Evolutionary conservation across 1,140 invertebrate genomes (phyloP).

Genomic region (Nephotettix cincticeps): DNA sequence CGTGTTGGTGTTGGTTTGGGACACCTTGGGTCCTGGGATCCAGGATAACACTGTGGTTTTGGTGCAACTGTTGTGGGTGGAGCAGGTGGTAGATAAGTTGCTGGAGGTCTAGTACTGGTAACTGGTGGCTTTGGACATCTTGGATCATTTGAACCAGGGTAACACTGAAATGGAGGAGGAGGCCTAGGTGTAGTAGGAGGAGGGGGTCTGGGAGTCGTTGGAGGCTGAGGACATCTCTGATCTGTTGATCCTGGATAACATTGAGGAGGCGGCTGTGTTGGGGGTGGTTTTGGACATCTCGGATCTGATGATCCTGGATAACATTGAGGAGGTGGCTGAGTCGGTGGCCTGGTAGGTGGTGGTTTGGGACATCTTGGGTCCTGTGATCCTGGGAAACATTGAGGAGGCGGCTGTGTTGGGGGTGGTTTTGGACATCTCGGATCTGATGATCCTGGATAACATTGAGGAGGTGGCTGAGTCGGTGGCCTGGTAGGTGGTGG

Average conservation of each 20-base stretch:
- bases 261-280: constrained; percentile 32
- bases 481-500: constrained; percentile 36
- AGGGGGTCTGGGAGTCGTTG: constrained; percentile 38
- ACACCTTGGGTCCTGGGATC: constrained; percentile 44
- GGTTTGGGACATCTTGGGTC: constrained; percentile 45
- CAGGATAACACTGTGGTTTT: constrained; percentile 43
- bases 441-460: constrained; percentile 42
- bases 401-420: constrained; percentile 39
- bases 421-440: constrained; percentile 41
- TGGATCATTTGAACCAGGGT: constrained; percentile 46
- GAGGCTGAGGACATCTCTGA: constrained; percentile 45
- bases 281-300: constrained; percentile 44
- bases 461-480: constrained; percentile 30
- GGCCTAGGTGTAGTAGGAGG: constrained; percentile 34
- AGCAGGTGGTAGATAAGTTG: constrained; percentile 33
- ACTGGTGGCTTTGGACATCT: constrained; percentile 43
- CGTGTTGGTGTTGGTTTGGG: constrained; percentile 37
- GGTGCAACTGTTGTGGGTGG: constrained; percentile 30
- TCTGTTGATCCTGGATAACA: constrained; percentile 44
- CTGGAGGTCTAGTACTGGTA: constrained; percentile 26
- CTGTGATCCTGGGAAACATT: constrained; percentile 44
- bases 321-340: constrained; percentile 34
- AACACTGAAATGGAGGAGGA: constrained; percentile 33
- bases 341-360: constrained; percentile 33
- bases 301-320: constrained; percentile 46